Conservation (phyloP, 2,113 vertebrate species). For the Haemorhous mexicanus region DNA sequence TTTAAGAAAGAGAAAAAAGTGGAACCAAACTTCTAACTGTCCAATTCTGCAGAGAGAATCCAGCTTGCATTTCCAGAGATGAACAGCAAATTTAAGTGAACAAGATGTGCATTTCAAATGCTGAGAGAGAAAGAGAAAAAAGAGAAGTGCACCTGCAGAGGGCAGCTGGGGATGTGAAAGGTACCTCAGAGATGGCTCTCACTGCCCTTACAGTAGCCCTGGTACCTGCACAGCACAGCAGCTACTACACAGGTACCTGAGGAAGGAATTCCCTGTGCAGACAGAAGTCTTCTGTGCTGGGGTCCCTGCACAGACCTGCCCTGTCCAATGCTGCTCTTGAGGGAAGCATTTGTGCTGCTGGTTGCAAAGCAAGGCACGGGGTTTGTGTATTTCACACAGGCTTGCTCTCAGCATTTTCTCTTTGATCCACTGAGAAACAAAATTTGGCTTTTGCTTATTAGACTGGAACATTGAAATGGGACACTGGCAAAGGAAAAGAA, state of each 20-base stretch:
- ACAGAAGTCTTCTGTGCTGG: accelerated
- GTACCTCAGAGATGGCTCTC: not conserved
- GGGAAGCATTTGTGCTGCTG: not conserved
- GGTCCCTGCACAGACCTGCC: not conserved
- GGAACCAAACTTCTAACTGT: not conserved
- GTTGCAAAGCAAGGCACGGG: not conserved
- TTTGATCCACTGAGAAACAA: not conserved
- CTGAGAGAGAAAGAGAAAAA: not conserved
- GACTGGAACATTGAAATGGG: not conserved
- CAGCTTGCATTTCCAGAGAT: not conserved
- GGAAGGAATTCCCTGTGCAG: not conserved
- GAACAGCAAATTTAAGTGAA: not conserved
- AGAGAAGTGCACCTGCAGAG: not conserved
- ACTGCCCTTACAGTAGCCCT: not conserved
- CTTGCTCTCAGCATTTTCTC: not conserved
- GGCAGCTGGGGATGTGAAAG: not conserved
- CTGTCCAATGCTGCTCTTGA: not conserved
- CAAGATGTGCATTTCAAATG: not conserved
- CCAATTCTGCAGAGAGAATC: not conserved
- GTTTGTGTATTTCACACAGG: not conserved
- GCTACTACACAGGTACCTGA: not conserved
- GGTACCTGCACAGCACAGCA: not conserved
- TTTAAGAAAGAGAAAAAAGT: not conserved
- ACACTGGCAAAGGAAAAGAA: not conserved
- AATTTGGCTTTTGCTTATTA: not conserved